Base-by-base conservation (phyloP, 2,797 vertebrate genomes). In the Fistularia commersonii region DNA sequence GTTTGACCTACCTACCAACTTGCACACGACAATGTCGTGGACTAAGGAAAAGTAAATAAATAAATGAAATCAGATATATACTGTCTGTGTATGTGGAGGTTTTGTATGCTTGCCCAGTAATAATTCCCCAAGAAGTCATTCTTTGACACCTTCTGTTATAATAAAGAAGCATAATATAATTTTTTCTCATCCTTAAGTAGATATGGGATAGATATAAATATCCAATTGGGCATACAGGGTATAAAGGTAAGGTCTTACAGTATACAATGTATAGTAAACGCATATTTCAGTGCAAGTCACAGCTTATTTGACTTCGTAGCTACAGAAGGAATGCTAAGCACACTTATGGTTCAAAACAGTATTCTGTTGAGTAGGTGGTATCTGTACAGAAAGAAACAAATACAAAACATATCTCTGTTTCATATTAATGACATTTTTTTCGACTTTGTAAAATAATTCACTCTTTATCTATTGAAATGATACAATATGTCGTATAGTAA, bases 261-360 rank as follows among this genome's bases (percentile, higher is more conserved):
- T 61, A 66, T 59, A 69, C 53, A 64, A 79, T 48, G 61, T 72
- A 74, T 37, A 68, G 74, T 79, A 66, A 83, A 82, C 61, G 37
- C 68, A 77, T 67, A 63, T 66, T 81, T 81, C 71, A 86, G 87
- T 88, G 82, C 82, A 87, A 82, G 76, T 87, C 75, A 81, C 77
- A 79, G 76, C 80, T 78, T 80, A 72, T 77, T 80, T 75, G 67
- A 81, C 73, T 77, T 79, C 54, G 60, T 77, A 77, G 86, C 87
- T 89, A 90, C 79, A 86, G 76, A 73, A 79, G 82, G 78, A 81
- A 82, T 79, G 77, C 84, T 88, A 90, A 89, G 90, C 88, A 89
- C 90, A 92, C 90, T 90, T 91, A 86, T 70, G 90, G 90, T 89
- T 90, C 73, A 80, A 85, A 81, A 83, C 76, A 79, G 83, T 82